phyloP scores from a whole-genome alignment of 2,797 vertebrate species.

The Pipistrellus nathusii region DNA sequence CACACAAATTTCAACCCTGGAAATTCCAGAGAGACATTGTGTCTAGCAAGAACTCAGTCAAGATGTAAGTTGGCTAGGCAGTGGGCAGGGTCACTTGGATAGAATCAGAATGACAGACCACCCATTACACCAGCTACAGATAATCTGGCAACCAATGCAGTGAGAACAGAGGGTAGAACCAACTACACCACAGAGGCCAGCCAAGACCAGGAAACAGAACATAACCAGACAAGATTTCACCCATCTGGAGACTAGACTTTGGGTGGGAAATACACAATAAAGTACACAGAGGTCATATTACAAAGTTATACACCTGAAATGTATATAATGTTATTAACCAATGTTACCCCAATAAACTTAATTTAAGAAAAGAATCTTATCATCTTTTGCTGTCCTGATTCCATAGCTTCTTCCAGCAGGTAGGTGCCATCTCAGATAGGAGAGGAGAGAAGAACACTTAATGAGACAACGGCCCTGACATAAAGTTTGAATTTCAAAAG shows the following conservation, averaged over 20 bases:
- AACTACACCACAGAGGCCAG: neutral
- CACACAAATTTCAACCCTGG: neutral
- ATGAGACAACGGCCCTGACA: neutral
- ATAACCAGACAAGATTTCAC: neutral
- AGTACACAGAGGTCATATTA: neutral
- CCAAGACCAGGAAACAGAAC: neutral
- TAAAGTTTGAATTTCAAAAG: slow-evolving; percentile 16
- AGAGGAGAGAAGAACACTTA: neutral
- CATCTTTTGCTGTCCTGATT: neutral
- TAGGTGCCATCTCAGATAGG: neutral
- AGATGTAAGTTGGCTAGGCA: neutral
- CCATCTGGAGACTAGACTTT: neutral
- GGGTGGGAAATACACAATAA: neutral
- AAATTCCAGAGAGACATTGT: neutral
- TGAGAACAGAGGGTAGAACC: neutral
- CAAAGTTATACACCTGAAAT: neutral
- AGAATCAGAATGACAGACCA: neutral
- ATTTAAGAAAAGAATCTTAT: neutral
- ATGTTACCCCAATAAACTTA: neutral
- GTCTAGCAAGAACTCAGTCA: neutral
- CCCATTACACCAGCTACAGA: neutral
- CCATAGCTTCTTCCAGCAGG: neutral
- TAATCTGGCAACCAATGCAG: neutral
- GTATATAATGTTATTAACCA: neutral
- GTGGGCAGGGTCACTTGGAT: neutral